Base-by-base conservation (phyloP, 2,888 invertebrate genomes). In the Leptarthrus brevirostris region DNA sequence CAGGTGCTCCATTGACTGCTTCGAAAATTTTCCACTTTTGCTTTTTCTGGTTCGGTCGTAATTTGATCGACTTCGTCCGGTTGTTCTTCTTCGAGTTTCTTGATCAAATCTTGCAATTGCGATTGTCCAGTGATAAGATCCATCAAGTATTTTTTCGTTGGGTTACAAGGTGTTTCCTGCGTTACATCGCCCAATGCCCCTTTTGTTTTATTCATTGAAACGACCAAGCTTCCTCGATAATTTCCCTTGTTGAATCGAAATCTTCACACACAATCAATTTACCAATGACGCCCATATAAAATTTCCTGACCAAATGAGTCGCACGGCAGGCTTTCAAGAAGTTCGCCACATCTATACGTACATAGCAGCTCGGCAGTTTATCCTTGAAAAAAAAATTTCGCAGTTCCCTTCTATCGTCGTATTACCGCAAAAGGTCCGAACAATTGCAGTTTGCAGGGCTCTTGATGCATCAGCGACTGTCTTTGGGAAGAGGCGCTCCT, bases 271-370 rank as follows among this genome's bases (percentile, higher is more conserved):
- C 20, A 66, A 66, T 66, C 14, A 44, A 18, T n/a, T 44, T 30
- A 6, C 66, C 66, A n/a, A 66, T 36, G 5, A 66, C 16, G 4
- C 16, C 18, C 36, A 66, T 36, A 44, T 66, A 66, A 66, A 44
- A 66, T 6, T 6, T 47, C 10, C 18, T 64, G 12, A 64, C 22
- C 52, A 52, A 18, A 16, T 40, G 4, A 12, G 36, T n/a, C n/a
- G n/a, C n/a, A n/a, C n/a, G n/a, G 12, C 18, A 16, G 3, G 34
- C 14, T 18, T 16, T 47, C 24, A 69, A 44, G 22, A 69, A 69
- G 40, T 69, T 40, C 5, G 44, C 47, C 14, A 69, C 49, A 47
- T 69, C 69, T 12, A 69, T 69, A 8, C 69, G 30, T n/a, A 69
- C 20, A 8, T 69, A 69, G 14, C 44, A 69, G 16, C n/a, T 10